Evolutionary conservation across 2,797 vertebrate genomes (phyloP), one percentile per base, ranked within the genome.

Genomic region (Percopsis omiscomaycus): DNA sequence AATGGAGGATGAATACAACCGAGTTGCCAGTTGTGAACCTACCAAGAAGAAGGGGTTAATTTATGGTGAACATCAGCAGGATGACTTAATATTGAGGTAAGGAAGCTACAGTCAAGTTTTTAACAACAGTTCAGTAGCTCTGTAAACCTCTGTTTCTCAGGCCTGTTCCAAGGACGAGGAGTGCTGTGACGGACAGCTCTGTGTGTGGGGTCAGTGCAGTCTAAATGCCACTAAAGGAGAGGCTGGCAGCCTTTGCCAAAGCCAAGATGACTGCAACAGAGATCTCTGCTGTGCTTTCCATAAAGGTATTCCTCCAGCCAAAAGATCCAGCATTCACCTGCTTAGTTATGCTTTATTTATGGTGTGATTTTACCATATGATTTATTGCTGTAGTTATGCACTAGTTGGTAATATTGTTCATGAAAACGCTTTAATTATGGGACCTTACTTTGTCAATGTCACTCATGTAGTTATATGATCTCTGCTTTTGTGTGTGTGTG

Each of bases 261-360:
- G 77, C 81, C 96, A 98, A 81, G 89, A 77, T 0, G 93, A 98
- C 82, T 99, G 98, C 84, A 91, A 71, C 63, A 78, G 89, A 0
- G 93, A 95, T 1, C 92, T 92, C 11, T 99, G 98, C 89, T 99
- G 98, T 60, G 94, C 95, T 60, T 90, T 97, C 61, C 94, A 95
- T 74, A 93, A 90, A 93, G 93, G 97, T 98, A 88, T 56, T 42
- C 28, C 14, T 28, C 27, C n/a, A 16, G 9, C 11, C 14, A 4
- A 30, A 6, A 50, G 5, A 49, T 56, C n/a, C 14, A 42, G 37
- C 37, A 42, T 42, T 42, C 8, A 22, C 22, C 22, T 22, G 22
- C 22, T 22, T 22, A 2, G 37, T 42, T 42, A 2, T 37, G 37
- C 37, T 6, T 37, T 37, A 9, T 42, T 42, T 42, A 42, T 42